Evolutionary conservation across 1,140 invertebrate genomes (phyloP).

Genomic region (Melanaphis sacchari): DNA sequence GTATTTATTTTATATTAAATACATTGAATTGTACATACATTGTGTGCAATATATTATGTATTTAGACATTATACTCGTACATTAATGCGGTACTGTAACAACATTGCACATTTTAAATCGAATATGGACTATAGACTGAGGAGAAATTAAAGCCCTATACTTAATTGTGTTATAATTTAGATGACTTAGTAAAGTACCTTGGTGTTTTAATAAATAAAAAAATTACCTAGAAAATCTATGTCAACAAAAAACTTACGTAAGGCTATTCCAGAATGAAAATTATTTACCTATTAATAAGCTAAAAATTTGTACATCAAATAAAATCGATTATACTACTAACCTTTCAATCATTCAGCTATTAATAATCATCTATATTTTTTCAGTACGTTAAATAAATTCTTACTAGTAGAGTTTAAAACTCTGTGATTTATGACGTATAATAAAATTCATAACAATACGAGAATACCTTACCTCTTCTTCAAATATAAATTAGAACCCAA

Average conservation of each 20-base stretch:
- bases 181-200: background rate
- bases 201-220: background rate
- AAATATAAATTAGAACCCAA: background rate
- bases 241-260: background rate
- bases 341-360: background rate
- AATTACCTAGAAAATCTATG: background rate
- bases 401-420: background rate
- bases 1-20: too few species aligned
- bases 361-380: background rate
- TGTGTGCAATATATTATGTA: too few species aligned
- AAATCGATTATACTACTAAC: too few species aligned
- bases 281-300: too few species aligned
- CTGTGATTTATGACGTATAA: background rate
- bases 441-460: background rate
- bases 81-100: too few species aligned
- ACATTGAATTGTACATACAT: too few species aligned
- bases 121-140: background rate
- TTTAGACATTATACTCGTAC: too few species aligned
- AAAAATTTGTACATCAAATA: background rate
- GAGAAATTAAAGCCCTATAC: too few species aligned
- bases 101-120: background rate
- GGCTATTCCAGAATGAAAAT: background rate
- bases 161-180: background rate
- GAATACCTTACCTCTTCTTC: background rate
- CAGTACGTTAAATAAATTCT: background rate